Evolutionary conservation across 2,113 vertebrate genomes (phyloP).

Genomic region (Psilopsiagon aymara): DNA sequence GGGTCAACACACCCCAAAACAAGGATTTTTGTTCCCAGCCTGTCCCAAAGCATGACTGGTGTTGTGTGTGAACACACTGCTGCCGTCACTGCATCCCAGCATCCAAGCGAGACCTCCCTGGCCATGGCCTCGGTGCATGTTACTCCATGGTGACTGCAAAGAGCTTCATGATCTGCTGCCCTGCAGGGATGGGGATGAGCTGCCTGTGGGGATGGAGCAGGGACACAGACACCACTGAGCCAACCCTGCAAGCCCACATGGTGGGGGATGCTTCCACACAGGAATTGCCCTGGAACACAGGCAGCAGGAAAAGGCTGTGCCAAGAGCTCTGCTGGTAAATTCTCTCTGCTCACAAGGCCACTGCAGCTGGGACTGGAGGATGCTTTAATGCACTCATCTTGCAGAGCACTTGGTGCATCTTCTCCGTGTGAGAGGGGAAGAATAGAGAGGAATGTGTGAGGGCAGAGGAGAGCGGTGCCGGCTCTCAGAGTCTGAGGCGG

Average conservation of each 20-base stretch:
- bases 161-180: neutral
- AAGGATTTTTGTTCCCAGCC: neutral
- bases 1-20: neutral
- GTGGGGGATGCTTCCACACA: fast-evolving
- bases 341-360: neutral
- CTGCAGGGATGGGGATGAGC: neutral
- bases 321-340: neutral
- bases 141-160: neutral
- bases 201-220: fast-evolving
- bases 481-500: neutral
- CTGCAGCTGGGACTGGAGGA: neutral
- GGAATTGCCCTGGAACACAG: fast-evolving
- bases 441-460: conserved; percentile 12
- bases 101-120: neutral
- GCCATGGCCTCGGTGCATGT: fast-evolving
- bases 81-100: neutral
- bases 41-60: neutral
- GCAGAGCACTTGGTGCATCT: neutral
- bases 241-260: fast-evolving
- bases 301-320: neutral
- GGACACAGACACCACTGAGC: fast-evolving
- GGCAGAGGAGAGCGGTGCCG: neutral
- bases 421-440: neutral
- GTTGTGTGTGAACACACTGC: neutral
- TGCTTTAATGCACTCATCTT: neutral